Percentiles rank a stretch among this genome's conserved stretches.
These are phyloP conservation scores for Glossophaga mutica DNA, from an alignment of 2,797 vertebrate genomes.

Conservation along the genomic window DNA sequence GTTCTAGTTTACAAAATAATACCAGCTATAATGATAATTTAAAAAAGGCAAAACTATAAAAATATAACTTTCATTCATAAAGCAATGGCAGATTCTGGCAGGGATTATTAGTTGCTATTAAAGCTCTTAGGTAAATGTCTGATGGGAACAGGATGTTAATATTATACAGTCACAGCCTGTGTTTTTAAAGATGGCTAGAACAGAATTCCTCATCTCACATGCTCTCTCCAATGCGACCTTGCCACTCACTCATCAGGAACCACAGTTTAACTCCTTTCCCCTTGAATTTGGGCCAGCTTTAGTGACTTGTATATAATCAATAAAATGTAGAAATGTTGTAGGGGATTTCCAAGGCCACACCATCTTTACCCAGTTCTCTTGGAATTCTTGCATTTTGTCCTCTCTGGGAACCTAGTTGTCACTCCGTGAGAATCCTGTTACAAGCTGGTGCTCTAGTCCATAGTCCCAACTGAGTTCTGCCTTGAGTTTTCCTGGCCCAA, in stretches of 20 bases:
- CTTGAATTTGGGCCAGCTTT: background rate
- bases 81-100: background rate
- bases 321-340: background rate
- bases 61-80: background rate
- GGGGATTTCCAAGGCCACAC: background rate
- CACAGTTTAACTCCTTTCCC: background rate
- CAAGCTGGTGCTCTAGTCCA: background rate
- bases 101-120: slow-evolving; percentile 12
- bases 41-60: background rate
- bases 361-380: background rate
- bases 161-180: background rate
- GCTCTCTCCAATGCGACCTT: background rate
- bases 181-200: background rate
- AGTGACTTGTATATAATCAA: background rate
- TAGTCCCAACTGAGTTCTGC: background rate
- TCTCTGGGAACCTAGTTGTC: background rate
- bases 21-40: background rate
- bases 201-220: background rate
- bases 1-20: slow-evolving; percentile 1
- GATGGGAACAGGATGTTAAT: background rate
- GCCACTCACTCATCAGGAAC: background rate
- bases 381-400: slow-evolving; percentile 7
- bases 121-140: background rate
- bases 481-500: background rate
- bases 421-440: background rate